A percentile compares a stretch with the other conserved stretches of the same genome.
These are phyloP conservation scores for Microchrysa polita DNA, from an alignment of 2,888 invertebrate genomes.

Conservation along the genomic window DNA sequence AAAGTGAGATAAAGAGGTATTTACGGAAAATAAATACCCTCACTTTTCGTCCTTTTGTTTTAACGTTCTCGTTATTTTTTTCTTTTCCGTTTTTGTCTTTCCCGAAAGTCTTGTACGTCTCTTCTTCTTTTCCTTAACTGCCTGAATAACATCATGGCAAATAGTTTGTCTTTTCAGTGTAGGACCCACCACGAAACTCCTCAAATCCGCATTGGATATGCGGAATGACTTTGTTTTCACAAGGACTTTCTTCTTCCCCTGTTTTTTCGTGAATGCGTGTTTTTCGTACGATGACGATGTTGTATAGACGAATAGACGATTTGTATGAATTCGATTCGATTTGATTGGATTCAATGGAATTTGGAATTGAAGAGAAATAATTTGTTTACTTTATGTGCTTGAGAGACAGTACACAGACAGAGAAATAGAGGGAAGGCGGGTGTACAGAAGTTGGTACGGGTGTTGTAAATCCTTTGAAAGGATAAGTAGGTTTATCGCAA, in stretches of 20 bases:
- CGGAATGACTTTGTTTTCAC: constrained; percentile 39
- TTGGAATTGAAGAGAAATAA: neutral
- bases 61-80: neutral
- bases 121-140: constrained; percentile 25
- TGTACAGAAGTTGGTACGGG: too few species aligned
- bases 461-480: too few species aligned
- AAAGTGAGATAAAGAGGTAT: constrained; percentile 43
- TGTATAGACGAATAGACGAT: too few species aligned
- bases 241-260: neutral
- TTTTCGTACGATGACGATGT: too few species aligned
- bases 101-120: too few species aligned
- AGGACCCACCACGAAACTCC: constrained; percentile 9
- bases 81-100: too few species aligned
- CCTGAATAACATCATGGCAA: constrained; percentile 37
- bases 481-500: too few species aligned
- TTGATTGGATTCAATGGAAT: constrained; percentile 24
- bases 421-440: too few species aligned
- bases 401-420: neutral
- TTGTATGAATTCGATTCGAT: neutral
- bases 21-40: constrained; percentile 43
- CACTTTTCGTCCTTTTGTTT: constrained; percentile 42
- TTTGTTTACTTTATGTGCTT: neutral
- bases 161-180: constrained; percentile 39
- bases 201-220: constrained; percentile 38
- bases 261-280: too few species aligned